Conservation (phyloP, 2,113 vertebrate species). For the Callocephalon fimbriatum region DNA sequence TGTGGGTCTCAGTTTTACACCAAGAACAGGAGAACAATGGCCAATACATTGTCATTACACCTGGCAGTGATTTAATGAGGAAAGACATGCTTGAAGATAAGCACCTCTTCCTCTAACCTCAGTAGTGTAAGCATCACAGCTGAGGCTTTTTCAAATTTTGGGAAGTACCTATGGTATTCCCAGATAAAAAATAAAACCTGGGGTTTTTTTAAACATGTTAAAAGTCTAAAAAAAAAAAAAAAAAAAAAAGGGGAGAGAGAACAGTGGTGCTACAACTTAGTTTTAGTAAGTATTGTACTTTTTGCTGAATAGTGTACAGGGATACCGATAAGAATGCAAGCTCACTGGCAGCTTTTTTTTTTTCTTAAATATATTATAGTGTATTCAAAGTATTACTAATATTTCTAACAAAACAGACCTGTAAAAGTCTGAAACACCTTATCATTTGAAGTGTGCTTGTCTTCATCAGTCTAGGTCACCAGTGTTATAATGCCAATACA, state of each 20-base stretch:
- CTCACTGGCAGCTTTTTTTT: neutral
- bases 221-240: neutral
- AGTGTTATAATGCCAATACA: neutral
- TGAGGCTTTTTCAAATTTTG: neutral
- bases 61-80: neutral
- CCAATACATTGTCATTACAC: neutral
- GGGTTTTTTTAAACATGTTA: neutral
- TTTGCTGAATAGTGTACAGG: neutral
- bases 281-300: neutral
- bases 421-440: neutral
- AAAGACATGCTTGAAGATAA: neutral
- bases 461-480: neutral
- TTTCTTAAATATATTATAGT: neutral
- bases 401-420: neutral
- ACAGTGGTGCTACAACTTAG: neutral
- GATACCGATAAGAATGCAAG: neutral
- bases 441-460: neutral
- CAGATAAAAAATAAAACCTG: neutral
- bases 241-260: neutral
- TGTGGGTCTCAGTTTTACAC: neutral
- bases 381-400: neutral
- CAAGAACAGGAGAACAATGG: neutral
- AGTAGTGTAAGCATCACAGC: neutral
- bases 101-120: neutral
- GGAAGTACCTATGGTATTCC: neutral